A percentile compares a stretch with the other conserved stretches of the same genome.
Evolutionary conservation across 1,140 invertebrate genomes (phyloP).

Genomic region (Drosophila bocki): DNA sequence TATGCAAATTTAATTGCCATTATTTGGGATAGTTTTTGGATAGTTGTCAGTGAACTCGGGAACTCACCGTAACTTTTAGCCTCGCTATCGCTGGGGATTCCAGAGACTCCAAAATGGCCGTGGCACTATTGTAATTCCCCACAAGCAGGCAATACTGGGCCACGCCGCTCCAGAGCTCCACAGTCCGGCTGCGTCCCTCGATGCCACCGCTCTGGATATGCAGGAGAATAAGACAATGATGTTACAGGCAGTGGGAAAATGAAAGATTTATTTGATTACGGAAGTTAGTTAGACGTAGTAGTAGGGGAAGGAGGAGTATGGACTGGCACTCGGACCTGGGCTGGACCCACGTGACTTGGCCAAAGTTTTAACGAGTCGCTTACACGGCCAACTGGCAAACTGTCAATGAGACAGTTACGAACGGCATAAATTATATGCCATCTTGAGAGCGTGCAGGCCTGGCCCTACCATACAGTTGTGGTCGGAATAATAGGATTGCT

Average conservation of each 20-base stretch:
- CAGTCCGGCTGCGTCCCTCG: slow-evolving; percentile 65
- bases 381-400: slow-evolving; percentile 59
- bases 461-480: not conserved
- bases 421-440: slow-evolving; percentile 60
- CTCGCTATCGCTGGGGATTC: slow-evolving; percentile 81
- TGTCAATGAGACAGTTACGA: slow-evolving; percentile 65
- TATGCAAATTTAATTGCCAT: slow-evolving; percentile 22
- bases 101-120: slow-evolving; percentile 76
- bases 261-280: slow-evolving; percentile 58
- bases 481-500: not conserved
- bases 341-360: slow-evolving; percentile 52
- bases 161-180: slow-evolving; percentile 76
- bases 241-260: slow-evolving; percentile 21
- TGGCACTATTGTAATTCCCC: slow-evolving; percentile 81
- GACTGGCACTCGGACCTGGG: not conserved
- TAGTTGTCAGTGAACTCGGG: slow-evolving; percentile 12
- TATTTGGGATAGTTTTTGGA: slow-evolving; percentile 19
- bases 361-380: slow-evolving; percentile 52
- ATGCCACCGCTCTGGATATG: slow-evolving; percentile 63
- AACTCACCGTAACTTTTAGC: slow-evolving; percentile 81
- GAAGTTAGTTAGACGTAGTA: slow-evolving; percentile 55
- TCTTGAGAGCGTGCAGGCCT: slow-evolving; percentile 16
- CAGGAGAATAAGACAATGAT: slow-evolving; percentile 21
- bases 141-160: slow-evolving; percentile 77
- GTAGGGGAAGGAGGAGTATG: not conserved